Conservation (phyloP, 2,888 invertebrate species). For the Clistopyga incitator region DNA sequence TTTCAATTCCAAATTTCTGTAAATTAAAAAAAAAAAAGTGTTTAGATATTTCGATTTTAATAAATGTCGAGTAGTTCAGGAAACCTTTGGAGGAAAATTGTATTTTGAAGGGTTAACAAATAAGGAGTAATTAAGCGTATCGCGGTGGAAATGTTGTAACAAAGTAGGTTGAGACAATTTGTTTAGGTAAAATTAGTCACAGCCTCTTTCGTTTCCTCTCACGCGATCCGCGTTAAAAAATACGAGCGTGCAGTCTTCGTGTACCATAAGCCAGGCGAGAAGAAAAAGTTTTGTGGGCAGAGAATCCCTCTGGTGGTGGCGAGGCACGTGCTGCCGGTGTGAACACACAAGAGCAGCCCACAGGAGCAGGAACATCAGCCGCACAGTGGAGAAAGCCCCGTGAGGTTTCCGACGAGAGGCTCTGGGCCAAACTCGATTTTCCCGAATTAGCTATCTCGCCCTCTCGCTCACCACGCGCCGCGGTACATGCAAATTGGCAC, state of each 20-base stretch:
- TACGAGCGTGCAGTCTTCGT: constrained; percentile 19
- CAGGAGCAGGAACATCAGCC: constrained; percentile 52
- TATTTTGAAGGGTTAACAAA: not conserved
- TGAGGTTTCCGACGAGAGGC: constrained; percentile 71
- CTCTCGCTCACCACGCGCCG: constrained; percentile 65
- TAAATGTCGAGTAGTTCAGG: too few relatives aligned
- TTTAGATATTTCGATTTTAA: too few relatives aligned
- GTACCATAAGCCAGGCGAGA: constrained; percentile 29
- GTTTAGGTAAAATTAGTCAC: constrained; percentile 55
- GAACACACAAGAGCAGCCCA: constrained; percentile 49
- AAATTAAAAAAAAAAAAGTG: too few relatives aligned
- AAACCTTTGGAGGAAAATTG: too few relatives aligned
- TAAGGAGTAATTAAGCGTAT: not conserved
- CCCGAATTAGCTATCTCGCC: constrained; percentile 78
- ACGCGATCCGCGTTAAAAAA: constrained; percentile 33
- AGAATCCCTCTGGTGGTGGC: constrained; percentile 46
- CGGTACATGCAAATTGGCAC: constrained; percentile 83
- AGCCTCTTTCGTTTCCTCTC: constrained; percentile 37
- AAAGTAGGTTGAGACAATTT: constrained; percentile 7
- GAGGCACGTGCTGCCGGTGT: constrained; percentile 63
- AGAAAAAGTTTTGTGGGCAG: constrained; percentile 48
- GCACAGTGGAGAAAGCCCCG: constrained; percentile 68
- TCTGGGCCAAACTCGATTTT: constrained; percentile 81
- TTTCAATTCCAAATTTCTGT: too few relatives aligned
- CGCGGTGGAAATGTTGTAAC: constrained; percentile 21